Conservation (phyloP, 2,797 vertebrate species). For the Sebastiscus albofasciatus region DNA sequence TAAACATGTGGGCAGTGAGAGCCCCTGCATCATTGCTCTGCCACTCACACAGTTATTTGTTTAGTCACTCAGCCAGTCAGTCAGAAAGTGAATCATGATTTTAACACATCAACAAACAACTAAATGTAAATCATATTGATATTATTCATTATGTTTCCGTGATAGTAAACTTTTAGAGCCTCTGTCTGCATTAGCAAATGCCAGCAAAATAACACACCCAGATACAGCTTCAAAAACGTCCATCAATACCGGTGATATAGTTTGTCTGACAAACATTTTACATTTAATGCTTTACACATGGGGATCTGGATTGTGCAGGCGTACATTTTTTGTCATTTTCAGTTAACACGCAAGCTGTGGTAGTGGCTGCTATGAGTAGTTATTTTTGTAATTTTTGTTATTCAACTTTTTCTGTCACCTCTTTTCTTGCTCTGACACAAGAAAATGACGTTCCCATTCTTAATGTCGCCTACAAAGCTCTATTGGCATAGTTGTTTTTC, state of each 20-base stretch:
- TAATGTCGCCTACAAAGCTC: neutral
- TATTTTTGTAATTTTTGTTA: neutral
- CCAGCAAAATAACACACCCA: neutral
- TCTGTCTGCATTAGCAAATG: slow-evolving; percentile 1
- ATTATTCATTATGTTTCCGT: neutral
- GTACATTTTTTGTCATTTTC: neutral
- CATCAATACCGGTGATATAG: neutral
- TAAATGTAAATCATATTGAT: slow-evolving; percentile 11
- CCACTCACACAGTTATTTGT: slow-evolving; percentile 54
- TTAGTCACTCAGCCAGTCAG: slow-evolving; percentile 31
- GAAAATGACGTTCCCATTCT: neutral
- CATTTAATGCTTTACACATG: neutral
- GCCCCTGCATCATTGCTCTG: slow-evolving; percentile 41
- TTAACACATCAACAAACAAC: slow-evolving; percentile 12
- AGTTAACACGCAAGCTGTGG: neutral
- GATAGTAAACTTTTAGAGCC: neutral
- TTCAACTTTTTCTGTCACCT: neutral
- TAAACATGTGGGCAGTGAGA: slow-evolving; percentile 58
- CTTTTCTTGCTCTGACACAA: neutral
- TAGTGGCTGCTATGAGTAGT: neutral
- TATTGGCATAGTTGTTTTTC: neutral
- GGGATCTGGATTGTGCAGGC: neutral
- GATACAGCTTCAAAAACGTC: neutral
- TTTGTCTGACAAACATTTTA: neutral
- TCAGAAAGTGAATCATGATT: slow-evolving; percentile 23